Evolutionary conservation across 2,888 invertebrate genomes (phyloP), one percentile per base, ranked within the genome.

Genomic region (Leptopilina myrica): DNA sequence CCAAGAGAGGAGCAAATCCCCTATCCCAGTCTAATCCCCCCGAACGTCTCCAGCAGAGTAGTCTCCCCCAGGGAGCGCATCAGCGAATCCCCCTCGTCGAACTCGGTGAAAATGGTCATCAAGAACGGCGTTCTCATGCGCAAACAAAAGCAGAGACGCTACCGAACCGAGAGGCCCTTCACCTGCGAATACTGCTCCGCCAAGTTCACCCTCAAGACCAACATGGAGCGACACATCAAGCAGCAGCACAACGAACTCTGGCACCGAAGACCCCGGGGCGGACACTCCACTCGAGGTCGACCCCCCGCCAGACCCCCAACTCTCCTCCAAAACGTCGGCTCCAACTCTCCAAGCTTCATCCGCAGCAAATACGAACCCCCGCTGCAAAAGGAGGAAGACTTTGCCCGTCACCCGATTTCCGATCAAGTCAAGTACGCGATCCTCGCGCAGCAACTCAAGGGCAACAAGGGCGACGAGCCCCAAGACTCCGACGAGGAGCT

Each of bases 151-250:
- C 98, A 98, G 91, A 93, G 97, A 76, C 94, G 98, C 64, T 98
- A 98, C 89, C 93, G 98, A 80, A 98, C 98, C 33, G 98, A 98
- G 90, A 93, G 98, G 43, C 98, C 98, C 0, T 98, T 97, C 91
- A 95, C 96, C 0, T 98, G 98, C 90, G 96, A 97, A 79, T 96
- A 97, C 88, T 98, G 98, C 91, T 96, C 97, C 0, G 97, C 98
- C 0, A 93, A 97, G 77, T 98, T 98, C 88, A 98, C 98, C 0
- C 92, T 98, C 12, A 94, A 97, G n/a, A 97, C 97, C 11, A 98
- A 98, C 87, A 98, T 98, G 97, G 98, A 98, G 91, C 94, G 98
- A 0, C 98, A 98, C 87, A 96, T 98, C 4, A 98, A 98, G 89
- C 97, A 98, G 87, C 98, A 98, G 86, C 98, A 98, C 92, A 98